A percentile compares a stretch with the other conserved stretches of the same genome.
Conservation (phyloP, 2,113 vertebrate species). For the Siniperca chuatsi region DNA sequence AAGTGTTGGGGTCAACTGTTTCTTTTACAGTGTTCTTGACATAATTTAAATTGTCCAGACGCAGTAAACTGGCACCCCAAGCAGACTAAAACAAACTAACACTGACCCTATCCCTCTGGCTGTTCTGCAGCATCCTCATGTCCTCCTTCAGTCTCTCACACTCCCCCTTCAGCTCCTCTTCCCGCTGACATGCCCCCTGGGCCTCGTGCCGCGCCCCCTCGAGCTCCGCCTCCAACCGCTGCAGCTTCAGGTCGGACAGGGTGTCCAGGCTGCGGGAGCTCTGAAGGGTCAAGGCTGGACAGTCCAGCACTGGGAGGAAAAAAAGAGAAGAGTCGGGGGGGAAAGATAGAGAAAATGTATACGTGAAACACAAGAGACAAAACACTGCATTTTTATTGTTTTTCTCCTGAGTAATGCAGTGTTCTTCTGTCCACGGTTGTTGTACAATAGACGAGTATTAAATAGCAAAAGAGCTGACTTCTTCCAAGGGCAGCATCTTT, state of each 20-base stretch:
- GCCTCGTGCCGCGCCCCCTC: constrained; percentile 91
- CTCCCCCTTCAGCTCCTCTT: constrained; percentile 92
- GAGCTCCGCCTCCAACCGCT: constrained; percentile 91
- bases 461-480: constrained; percentile 51
- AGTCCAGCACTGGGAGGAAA: constrained; percentile 84
- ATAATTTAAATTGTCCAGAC: background rate
- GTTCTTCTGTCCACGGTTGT: background rate
- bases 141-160: constrained; percentile 92
- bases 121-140: constrained; percentile 91
- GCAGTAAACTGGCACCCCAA: background rate
- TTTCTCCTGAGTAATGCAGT: constrained; percentile 8
- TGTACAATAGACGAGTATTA: constrained; percentile 24
- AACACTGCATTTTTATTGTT: background rate
- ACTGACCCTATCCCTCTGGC: constrained; percentile 90
- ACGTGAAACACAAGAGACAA: background rate
- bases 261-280: constrained; percentile 87
- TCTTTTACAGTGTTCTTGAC: background rate
- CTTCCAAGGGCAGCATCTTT: constrained; percentile 65
- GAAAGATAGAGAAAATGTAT: too few species aligned
- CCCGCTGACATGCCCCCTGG: constrained; percentile 91
- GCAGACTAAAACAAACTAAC: background rate
- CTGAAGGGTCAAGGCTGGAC: constrained; percentile 86
- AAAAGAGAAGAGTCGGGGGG: background rate
- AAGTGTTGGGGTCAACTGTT: background rate
- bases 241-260: constrained; percentile 87